Base-by-base conservation (phyloP, 2,113 vertebrate genomes). In the Oreochromis aureus region DNA sequence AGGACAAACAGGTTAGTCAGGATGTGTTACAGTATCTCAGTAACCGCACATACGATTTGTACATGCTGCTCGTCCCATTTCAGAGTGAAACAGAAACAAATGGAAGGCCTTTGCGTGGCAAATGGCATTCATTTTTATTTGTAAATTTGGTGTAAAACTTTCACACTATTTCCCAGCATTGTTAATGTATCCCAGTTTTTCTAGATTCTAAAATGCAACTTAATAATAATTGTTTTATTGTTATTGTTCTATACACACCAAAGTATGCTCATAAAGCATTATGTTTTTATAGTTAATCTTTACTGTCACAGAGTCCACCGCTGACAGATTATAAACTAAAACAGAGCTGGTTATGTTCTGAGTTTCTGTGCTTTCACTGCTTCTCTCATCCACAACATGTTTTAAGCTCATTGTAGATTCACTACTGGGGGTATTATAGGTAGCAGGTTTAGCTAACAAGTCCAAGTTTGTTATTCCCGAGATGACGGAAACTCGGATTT, bases 91-190 rank as follows among this genome's bases (percentile, higher is more conserved):
- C 61, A n/a, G 34, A 66, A 19, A 7, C 34, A 39, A 66, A 39
- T n/a, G 0, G 32, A 66, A 66, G 41, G 36, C 1, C 61, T 66
- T 39, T 66, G 34, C 12, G 10, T 66, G 18, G 61, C 0, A n/a
- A 39, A 66, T 39, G 34, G 34, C 34, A 66, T 10, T 41, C 39
- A 41, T 39, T 66, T 41, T 66, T 36, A 66, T 66, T 39, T 66
- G 32, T 36, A 66, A 0, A 19, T 66, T 66, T 39, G 18, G 6
- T 39, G 34, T 66, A 7, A 66, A 66, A 7, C 10, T 13, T 66
- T 66, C 10, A 39, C 18, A 1, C 18, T n/a, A n/a, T 66, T 39
- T 66, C 10, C 34, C 61, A 66, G 61, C 1, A 66, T 66, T 39
- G 34, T 61, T 11, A 11, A 61, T 61, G 30, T 34, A 61, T 61